Percentiles rank a stretch among this genome's conserved stretches.
Evolutionary conservation across 2,797 vertebrate species (phyloP).

Genomic region (Cryptoprocta ferox): DNA sequence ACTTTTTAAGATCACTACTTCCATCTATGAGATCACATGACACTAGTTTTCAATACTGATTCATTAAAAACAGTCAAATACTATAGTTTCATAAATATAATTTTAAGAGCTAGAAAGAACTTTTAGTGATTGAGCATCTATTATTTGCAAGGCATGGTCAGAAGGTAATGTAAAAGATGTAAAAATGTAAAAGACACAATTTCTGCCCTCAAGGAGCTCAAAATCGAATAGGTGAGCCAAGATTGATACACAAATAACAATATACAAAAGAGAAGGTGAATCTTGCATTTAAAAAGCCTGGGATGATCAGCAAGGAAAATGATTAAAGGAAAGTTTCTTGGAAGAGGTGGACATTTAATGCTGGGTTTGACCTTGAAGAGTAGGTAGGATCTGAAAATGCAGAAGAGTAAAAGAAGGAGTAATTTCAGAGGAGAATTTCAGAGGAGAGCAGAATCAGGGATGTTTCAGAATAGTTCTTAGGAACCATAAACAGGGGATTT

Average conservation of each 20-base stretch:
- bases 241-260: not conserved
- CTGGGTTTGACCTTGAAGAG: not conserved
- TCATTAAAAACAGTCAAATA: slow-evolving; percentile 47
- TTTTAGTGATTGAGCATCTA: not conserved
- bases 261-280: slow-evolving; percentile 31
- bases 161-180: not conserved
- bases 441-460: not conserved
- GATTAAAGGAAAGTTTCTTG: not conserved
- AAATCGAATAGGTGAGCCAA: slow-evolving; percentile 42
- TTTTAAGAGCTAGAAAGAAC: slow-evolving; percentile 28
- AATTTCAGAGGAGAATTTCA: not conserved
- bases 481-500: not conserved
- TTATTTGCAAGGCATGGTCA: not conserved
- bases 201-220: slow-evolving; percentile 29
- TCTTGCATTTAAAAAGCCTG: slow-evolving; percentile 7
- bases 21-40: not conserved
- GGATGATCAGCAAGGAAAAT: not conserved
- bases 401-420: not conserved
- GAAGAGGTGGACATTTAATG: not conserved
- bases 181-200: slow-evolving; percentile 36
- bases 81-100: slow-evolving; percentile 16
- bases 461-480: slow-evolving; percentile 20
- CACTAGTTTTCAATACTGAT: slow-evolving; percentile 24
- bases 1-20: slow-evolving; percentile 35
- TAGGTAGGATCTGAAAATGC: not conserved